Percentiles rank a stretch among this genome's conserved stretches.
Conservation (phyloP, 2,113 vertebrate species). For the Actenoides hombroni region DNA sequence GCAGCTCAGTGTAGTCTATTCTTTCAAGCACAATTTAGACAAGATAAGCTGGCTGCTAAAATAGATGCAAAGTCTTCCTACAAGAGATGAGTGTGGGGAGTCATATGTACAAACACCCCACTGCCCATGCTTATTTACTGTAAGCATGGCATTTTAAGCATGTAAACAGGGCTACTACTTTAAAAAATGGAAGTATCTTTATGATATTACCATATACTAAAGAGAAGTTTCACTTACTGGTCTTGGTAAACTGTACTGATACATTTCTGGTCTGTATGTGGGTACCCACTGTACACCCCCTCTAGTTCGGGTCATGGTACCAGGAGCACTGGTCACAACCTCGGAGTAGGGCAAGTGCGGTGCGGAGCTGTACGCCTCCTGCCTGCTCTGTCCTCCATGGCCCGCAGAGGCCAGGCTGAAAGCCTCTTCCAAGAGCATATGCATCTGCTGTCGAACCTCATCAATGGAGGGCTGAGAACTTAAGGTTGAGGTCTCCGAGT, state of each 20-base stretch:
- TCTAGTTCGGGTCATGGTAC: constrained; percentile 85
- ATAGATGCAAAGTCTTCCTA: neutral
- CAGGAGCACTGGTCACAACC: constrained; percentile 93
- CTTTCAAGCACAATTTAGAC: neutral
- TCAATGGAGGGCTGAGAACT: constrained; percentile 99
- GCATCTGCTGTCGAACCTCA: constrained; percentile 98
- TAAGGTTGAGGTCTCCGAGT: constrained; percentile 95
- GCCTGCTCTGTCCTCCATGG: constrained; percentile 84
- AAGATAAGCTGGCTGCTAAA: neutral
- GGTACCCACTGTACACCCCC: constrained; percentile 93
- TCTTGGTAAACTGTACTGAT: constrained; percentile 93
- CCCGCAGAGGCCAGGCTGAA: constrained; percentile 96
- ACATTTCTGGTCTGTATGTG: constrained; percentile 89
- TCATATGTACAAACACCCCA: neutral
- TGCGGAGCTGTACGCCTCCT: constrained; percentile 82
- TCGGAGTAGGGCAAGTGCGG: constrained; percentile 90
- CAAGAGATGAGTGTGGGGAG: neutral
- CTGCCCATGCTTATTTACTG: neutral
- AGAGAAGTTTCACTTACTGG: constrained; percentile 80
- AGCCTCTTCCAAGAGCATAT: constrained; percentile 95
- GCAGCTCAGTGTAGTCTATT: neutral
- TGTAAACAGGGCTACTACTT: neutral
- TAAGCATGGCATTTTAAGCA: neutral
- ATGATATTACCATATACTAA: neutral
- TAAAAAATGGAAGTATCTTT: neutral